Base-by-base conservation (phyloP, 2,113 vertebrate species). In the Neodontobutis hainanensis region DNA sequence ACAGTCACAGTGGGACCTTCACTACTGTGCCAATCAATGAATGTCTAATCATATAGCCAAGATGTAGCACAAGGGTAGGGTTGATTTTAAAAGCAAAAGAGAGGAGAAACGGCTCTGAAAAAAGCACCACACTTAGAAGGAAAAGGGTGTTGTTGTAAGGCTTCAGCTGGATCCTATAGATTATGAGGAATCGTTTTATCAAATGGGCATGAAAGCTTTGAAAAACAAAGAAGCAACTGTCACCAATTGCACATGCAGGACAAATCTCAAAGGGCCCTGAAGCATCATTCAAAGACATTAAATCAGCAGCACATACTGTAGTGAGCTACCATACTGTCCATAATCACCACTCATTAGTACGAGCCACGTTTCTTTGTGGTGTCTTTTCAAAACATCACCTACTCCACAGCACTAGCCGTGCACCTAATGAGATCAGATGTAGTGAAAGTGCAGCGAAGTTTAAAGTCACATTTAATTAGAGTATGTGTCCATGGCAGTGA, bases 1-100 rank as follows among this genome's bases (percentile, higher is more conserved):
- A 75, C 76, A 69, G 80, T 75, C 82, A 78, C 68, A 74, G 61
- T 40, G 16, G 65, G 60, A 79, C 80, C 69, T 73, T 77, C 78
- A 82, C 71, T 67, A 71, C 73, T 56, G 81, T 89, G 82, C 73
- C 75, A 66, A 75, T 80, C 70, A 74, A 82, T 85, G 79, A 81
- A 73, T 45, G 61, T 84, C 82, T 85, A 14, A 62, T 63, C 51
- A 73, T 64, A 77, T 68, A 53, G 65, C 44, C 50, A 76, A 58
- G 65, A 73, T 59, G 51, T 61, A 45, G 40, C 19, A 32, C 44
- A 63, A 44, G 46, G 61, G 51, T 27, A 36, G 56, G 63, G 50
- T 47, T 69, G 65, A 52, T 67, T 85, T 82, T 70, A 81, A 87
- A 79, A 84, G 62, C 69, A 65, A 53, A 43, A 47, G 11, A 32